These are phyloP conservation scores for Leistus spinibarbis DNA, from an alignment of 2,888 invertebrate species.

Conservation along the genomic window DNA sequence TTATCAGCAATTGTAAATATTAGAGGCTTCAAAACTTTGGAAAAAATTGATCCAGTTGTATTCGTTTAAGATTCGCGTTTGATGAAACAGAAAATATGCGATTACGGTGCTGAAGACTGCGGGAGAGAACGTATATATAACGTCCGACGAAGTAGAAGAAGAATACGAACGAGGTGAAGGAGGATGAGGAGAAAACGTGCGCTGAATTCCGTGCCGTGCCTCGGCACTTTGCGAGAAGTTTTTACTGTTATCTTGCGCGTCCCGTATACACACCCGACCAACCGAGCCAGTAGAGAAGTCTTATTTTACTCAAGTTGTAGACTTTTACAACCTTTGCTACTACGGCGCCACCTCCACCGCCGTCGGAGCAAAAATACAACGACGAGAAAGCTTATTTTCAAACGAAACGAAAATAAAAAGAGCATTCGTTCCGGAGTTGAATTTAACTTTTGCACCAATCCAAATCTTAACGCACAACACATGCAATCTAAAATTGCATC, in stretches of 20 bases:
- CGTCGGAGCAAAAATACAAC: slow-evolving; percentile 1
- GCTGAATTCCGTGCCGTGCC: slow-evolving; percentile 21
- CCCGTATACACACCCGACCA: not conserved
- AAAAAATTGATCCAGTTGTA: not conserved
- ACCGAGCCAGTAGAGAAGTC: slow-evolving; percentile 26
- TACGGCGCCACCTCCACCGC: not conserved
- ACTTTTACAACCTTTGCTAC: slow-evolving; percentile 27
- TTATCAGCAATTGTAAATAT: too few species aligned
- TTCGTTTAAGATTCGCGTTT: not conserved
- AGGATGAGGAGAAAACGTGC: slow-evolving; percentile 20
- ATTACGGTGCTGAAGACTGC: not conserved
- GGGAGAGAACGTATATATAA: not conserved
- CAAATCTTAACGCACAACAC: not conserved
- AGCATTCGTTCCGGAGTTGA: slow-evolving; percentile 33
- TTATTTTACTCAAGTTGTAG: slow-evolving; percentile 39
- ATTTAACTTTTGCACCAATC: slow-evolving; percentile 32
- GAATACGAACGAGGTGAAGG: not conserved
- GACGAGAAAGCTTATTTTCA: slow-evolving; percentile 30
- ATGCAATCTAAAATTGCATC: not conserved
- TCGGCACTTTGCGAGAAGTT: slow-evolving; percentile 35
- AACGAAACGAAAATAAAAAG: slow-evolving; percentile 34
- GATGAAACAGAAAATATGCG: not conserved
- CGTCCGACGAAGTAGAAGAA: not conserved
- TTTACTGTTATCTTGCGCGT: slow-evolving; percentile 37
- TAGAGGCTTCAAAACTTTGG: too few species aligned